Percentiles rank a stretch among this genome's conserved stretches.
Conservation (phyloP, 2,113 vertebrate species). For the Orycteropus afer region DNA sequence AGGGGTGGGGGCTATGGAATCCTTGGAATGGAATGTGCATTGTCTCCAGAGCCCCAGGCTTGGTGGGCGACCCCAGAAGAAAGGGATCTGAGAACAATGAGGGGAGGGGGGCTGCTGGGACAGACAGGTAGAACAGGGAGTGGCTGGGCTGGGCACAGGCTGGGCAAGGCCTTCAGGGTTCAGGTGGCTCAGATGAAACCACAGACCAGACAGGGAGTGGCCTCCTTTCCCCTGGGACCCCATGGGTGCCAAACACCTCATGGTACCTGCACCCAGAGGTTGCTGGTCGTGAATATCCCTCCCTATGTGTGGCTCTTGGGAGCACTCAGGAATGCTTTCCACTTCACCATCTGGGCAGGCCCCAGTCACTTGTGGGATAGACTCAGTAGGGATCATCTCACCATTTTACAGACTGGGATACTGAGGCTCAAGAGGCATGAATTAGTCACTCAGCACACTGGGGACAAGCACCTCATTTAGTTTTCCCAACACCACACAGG, state of each 20-base stretch:
- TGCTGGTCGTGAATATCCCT: background rate
- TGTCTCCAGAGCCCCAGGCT: constrained; percentile 5
- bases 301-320: background rate
- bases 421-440: background rate
- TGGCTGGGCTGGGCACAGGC: background rate
- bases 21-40: constrained; percentile 50
- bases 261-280: background rate
- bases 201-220: background rate
- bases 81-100: constrained; percentile 15
- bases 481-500: background rate
- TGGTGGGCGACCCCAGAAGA: background rate
- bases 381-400: background rate
- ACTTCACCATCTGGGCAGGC: background rate
- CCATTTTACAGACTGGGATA: background rate
- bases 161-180: background rate
- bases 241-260: background rate
- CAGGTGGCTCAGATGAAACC: background rate
- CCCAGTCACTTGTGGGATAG: background rate
- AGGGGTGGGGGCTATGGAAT: background rate
- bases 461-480: accelerated
- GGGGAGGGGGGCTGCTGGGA: background rate
- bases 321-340: background rate
- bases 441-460: too few relatives aligned
- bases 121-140: background rate
- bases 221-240: background rate